These are phyloP conservation scores for Dipodomys stephensi DNA, from an alignment of 2,113 vertebrate genomes.

Conservation along the genomic window DNA sequence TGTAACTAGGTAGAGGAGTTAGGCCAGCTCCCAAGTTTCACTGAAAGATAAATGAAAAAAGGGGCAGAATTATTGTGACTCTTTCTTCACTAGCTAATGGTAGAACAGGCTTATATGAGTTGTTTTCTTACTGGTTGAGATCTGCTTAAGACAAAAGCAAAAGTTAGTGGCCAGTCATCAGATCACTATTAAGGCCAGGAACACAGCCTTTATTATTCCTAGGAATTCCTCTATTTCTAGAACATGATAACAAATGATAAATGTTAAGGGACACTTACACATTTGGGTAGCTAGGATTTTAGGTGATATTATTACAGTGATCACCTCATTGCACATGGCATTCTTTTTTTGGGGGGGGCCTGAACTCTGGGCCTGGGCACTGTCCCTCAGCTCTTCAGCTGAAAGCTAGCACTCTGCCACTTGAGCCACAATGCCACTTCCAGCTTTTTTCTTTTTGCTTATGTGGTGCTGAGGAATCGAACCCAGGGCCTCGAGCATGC, in stretches of 20 bases:
- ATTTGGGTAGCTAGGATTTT: slow-evolving; percentile 3
- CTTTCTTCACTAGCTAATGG: neutral
- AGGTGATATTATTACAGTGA: neutral
- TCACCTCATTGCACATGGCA: neutral
- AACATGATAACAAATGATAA: slow-evolving; percentile 15
- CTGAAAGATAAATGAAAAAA: neutral
- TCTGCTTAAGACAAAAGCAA: slow-evolving; percentile 9
- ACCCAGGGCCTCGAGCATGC: no score
- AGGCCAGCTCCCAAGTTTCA: neutral
- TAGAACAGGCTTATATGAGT: neutral
- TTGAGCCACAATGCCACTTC: no score
- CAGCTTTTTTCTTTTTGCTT: no score
- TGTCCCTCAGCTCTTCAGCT: no score
- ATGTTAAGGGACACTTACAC: neutral
- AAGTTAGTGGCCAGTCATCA: neutral
- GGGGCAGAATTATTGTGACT: neutral
- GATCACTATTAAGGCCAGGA: neutral
- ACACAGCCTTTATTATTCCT: neutral
- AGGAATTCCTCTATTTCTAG: neutral
- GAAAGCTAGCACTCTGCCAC: no score
- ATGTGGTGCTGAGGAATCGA: no score
- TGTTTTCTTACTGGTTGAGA: neutral
- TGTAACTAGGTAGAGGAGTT: neutral
- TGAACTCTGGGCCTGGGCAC: no score
- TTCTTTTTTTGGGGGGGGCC: neutral